Percentiles rank a stretch among this genome's conserved stretches.
Evolutionary conservation across 2,797 vertebrate species (phyloP).

Genomic region (Orestias chungarensis): DNA sequence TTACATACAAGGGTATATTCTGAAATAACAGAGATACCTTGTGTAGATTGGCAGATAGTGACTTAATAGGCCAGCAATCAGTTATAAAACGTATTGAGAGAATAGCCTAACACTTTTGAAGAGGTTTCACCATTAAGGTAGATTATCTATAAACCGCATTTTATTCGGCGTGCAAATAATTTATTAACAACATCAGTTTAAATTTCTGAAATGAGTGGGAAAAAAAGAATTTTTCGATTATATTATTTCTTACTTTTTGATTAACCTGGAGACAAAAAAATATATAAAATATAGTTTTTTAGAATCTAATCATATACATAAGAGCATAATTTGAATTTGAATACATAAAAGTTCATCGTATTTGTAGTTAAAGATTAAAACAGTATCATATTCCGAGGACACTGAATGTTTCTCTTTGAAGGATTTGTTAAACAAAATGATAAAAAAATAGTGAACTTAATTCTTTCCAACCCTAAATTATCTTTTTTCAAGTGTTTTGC

Average conservation of each 20-base stretch:
- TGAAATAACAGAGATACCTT: background rate
- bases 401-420: background rate
- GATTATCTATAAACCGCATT: too few relatives aligned
- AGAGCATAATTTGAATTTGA: background rate
- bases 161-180: too few relatives aligned
- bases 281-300: background rate
- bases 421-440: background rate
- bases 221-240: background rate
- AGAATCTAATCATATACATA: background rate
- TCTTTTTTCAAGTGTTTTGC: background rate
- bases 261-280: background rate
- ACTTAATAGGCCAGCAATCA: too few relatives aligned
- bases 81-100: too few relatives aligned
- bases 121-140: too few relatives aligned
- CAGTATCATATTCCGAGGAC: background rate
- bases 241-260: background rate
- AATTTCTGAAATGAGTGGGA: background rate
- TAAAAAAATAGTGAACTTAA: background rate
- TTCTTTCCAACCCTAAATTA: background rate
- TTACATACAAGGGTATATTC: background rate
- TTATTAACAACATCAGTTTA: too few relatives aligned
- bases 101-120: too few relatives aligned
- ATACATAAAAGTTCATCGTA: background rate
- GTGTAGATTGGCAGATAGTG: background rate
- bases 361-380: background rate